Evolutionary conservation across 2,888 invertebrate species (phyloP), one percentile per base, ranked within the genome.

Genomic region (Cephus pygmeus): DNA sequence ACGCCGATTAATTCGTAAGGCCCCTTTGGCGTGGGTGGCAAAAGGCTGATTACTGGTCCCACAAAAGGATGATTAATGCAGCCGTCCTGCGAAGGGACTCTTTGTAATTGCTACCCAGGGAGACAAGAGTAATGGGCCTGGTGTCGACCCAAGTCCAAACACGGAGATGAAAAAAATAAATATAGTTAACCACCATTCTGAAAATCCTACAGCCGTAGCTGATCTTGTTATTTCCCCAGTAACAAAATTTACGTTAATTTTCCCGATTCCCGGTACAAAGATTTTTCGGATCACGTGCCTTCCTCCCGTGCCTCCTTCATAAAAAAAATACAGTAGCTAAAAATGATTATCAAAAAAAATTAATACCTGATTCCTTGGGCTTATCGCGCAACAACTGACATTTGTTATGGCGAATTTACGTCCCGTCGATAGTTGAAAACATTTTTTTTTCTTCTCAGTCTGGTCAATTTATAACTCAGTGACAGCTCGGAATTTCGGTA

Each of bases 61-160:
- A 84, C 82, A 82, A 85, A 85, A 80, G 81, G 76, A 84, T 83
- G 85, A 86, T 83, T 75, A 76, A 85, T 85, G 81, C 73, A 30
- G 35, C 33, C 76, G 36, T 12, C 36, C n/a, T 15, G n/a, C 23
- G 36, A 36, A 69, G 71, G 76, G 76, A 76, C 71, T 76, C 36
- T 73, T 34, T 68, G 36, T 68, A 76, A 69, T 69, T 31, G 35
- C 69, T 56, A 77, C 77, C 73, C 74, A 69, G 77, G 74, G 36
- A 35, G 69, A 74, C 56, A 56, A 74, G 77, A 71, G 34, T 71
- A 34, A 71, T 71, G 71, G 12, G 34, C 15, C 71, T 9, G 56
- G 56, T 23, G 56, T 56, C 23, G 56, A 23, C 23, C 23, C 56
- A 23, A 56, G 56, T 56, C 56, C 56, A 56, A 56, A 56, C 56